phyloP scores from a whole-genome alignment of 1,140 invertebrate species.

The Lordiphosa stackelbergi region DNA sequence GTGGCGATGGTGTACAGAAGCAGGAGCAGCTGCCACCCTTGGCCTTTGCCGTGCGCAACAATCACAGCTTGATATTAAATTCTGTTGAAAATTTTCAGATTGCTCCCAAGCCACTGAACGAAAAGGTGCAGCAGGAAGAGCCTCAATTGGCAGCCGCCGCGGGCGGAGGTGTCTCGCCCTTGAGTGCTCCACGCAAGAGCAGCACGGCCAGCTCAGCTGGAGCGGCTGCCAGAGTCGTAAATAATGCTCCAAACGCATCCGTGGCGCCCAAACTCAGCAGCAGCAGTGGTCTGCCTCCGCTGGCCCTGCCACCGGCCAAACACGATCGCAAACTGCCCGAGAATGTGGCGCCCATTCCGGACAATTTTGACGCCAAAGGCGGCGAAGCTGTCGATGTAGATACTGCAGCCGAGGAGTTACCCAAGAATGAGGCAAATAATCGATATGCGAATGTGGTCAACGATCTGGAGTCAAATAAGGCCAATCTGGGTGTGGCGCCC shows the following conservation, averaged over 20 bases:
- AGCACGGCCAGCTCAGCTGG: slow-evolving; percentile 32
- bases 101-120: slow-evolving; percentile 50
- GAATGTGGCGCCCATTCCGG: slow-evolving; percentile 73
- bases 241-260: slow-evolving; percentile 36
- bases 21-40: slow-evolving; percentile 15
- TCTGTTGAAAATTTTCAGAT: slow-evolving; percentile 78
- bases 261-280: slow-evolving; percentile 42
- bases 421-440: slow-evolving; percentile 70
- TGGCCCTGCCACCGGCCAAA: slow-evolving; percentile 61
- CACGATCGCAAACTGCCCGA: slow-evolving; percentile 67
- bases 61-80: slow-evolving; percentile 72
- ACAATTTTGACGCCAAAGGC: slow-evolving; percentile 64
- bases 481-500: slow-evolving; percentile 37
- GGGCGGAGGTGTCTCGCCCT: slow-evolving; percentile 42
- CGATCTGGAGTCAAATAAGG: slow-evolving; percentile 48
- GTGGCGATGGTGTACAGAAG: slow-evolving; percentile 16
- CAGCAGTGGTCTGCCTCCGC: slow-evolving; percentile 53
- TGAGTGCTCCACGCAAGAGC: slow-evolving; percentile 56
- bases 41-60: slow-evolving; percentile 45
- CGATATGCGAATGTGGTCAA: slow-evolving; percentile 67
- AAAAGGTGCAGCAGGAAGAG: slow-evolving; percentile 45
- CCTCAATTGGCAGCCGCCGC: slow-evolving; percentile 31
- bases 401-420: slow-evolving; percentile 58
- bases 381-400: slow-evolving; percentile 44
- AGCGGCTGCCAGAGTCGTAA: slow-evolving; percentile 14